Evolutionary conservation across 1,140 invertebrate species (phyloP).

Genomic region (Zaprionus nigranus): DNA sequence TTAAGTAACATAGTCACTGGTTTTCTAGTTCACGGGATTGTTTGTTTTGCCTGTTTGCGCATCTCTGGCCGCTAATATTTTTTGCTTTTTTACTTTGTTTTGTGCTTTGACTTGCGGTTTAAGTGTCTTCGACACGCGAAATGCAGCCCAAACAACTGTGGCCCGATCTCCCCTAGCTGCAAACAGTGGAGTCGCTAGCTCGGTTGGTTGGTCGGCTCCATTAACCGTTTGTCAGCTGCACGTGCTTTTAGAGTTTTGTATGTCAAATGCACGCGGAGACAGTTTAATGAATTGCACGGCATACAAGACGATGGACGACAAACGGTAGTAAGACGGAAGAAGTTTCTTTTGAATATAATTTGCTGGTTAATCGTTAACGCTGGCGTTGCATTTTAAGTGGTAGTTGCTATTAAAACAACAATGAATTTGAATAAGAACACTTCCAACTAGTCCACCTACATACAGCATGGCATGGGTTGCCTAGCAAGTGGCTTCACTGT

Average conservation of each 20-base stretch:
- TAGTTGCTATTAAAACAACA: conserved; percentile 53
- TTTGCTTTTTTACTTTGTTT: conserved; percentile 10
- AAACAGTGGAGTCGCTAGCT: not conserved
- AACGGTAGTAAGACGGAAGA: conserved; percentile 37
- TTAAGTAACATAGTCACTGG: not conserved
- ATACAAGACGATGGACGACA: not conserved
- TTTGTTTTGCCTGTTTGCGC: conserved; percentile 44
- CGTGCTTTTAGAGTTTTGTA: conserved; percentile 66
- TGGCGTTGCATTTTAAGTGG: conserved; percentile 69
- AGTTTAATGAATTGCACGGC: conserved; percentile 65
- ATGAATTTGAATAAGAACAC: conserved; percentile 57
- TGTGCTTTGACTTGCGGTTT: conserved; percentile 70
- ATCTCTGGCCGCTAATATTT: conserved; percentile 25
- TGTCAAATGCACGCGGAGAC: conserved; percentile 65
- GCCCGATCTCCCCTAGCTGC: conserved; percentile 10
- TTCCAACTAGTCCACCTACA: conserved; percentile 37
- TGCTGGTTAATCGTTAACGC: conserved; percentile 54
- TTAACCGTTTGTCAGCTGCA: conserved; percentile 50
- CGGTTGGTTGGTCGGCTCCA: conserved; percentile 2
- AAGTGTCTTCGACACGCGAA: conserved; percentile 84
- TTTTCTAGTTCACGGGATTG: conserved; percentile 2
- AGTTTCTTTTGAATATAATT: conserved; percentile 41
- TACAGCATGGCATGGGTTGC: conserved; percentile 16
- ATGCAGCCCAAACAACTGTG: conserved; percentile 49
- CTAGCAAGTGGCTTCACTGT: conserved; percentile 18